Percentiles rank a stretch among this genome's conserved stretches.
These are phyloP conservation scores for Trogon melanurus DNA, from an alignment of 2,113 vertebrate genomes.

Conservation along the genomic window DNA sequence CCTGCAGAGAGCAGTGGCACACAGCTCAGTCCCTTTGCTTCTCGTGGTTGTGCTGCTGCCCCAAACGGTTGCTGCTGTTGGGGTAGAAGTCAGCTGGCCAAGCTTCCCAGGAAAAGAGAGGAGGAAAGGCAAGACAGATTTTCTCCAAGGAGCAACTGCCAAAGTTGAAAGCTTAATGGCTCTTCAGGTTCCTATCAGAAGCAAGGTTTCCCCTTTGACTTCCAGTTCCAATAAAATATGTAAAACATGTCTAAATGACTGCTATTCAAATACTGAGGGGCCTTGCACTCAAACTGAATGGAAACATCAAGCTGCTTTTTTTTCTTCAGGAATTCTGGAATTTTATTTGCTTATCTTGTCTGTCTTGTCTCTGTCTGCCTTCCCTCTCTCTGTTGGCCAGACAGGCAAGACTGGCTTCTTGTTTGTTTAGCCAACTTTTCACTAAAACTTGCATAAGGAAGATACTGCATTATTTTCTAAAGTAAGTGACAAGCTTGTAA, in stretches of 20 bases:
- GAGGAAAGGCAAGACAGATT: rapidly evolving
- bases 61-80: not conserved
- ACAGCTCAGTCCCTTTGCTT: not conserved
- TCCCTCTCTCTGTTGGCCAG: not conserved
- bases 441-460: not conserved
- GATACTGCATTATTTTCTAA: not conserved
- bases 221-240: not conserved
- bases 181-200: not conserved
- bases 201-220: not conserved
- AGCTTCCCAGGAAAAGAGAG: not conserved
- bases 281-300: not conserved
- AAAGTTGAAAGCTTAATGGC: not conserved
- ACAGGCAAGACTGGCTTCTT: not conserved
- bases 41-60: not conserved
- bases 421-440: not conserved
- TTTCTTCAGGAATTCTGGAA: not conserved
- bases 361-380: not conserved
- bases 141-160: not conserved
- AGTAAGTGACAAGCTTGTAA: not conserved
- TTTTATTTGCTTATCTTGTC: not conserved
- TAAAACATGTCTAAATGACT: not conserved
- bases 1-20: not conserved
- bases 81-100: not conserved
- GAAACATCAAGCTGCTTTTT: not conserved
- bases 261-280: not conserved